Evolutionary conservation across 2,888 invertebrate genomes (phyloP).

Genomic region (Ctenicera cuprea): DNA sequence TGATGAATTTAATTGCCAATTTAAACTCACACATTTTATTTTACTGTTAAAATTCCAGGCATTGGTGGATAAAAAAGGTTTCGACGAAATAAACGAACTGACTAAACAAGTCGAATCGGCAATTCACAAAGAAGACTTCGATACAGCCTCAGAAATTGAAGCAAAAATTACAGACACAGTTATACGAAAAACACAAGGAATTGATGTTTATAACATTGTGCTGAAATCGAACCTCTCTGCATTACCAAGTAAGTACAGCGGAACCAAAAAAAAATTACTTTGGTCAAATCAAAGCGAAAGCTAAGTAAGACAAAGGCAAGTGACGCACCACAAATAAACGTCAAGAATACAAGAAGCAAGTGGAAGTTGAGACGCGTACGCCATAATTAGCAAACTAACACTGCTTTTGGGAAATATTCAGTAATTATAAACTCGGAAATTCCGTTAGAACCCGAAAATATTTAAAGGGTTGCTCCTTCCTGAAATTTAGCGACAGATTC

Average conservation of each 20-base stretch:
- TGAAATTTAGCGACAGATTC: neutral
- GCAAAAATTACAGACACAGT: conserved; percentile 75
- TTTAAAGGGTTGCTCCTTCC: conserved; percentile 10
- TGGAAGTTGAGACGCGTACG: conserved; percentile 3
- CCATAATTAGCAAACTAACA: conserved; percentile 11
- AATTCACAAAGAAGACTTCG: conserved; percentile 73
- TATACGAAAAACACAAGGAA: conserved; percentile 75
- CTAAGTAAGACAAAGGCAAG: no score
- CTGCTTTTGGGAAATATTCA: conserved; percentile 13
- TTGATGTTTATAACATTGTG: conserved; percentile 90
- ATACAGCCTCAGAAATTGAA: conserved; percentile 80
- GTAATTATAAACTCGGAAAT: conserved; percentile 19
- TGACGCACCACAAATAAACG: no score
- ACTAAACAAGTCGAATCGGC: conserved; percentile 62
- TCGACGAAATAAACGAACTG: conserved; percentile 62
- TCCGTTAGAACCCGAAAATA: conserved; percentile 15
- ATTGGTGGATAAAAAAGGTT: conserved; percentile 56
- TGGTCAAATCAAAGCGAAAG: no score
- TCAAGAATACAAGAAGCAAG: no score
- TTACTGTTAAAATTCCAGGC: conserved; percentile 33
- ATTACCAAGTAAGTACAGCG: conserved; percentile 57
- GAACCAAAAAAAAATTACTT: no score
- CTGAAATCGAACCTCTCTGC: conserved; percentile 68
- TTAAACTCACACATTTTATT: conserved; percentile 12
- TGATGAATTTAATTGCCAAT: neutral